Evolutionary conservation across 2,888 invertebrate species (phyloP).

Genomic region (Holacanthella duospinosa): DNA sequence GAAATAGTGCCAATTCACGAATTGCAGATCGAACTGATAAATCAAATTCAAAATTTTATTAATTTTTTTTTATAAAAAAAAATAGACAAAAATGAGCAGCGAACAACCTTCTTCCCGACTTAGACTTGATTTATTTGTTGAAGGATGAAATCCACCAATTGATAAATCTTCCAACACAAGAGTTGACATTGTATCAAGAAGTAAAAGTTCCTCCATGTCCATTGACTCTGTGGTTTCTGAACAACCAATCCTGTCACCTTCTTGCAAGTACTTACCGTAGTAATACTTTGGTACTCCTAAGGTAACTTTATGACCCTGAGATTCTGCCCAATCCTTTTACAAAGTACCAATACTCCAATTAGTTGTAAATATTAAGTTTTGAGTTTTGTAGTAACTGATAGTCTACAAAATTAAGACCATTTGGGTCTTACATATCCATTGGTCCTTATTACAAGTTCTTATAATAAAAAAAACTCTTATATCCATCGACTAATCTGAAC

Average conservation of each 20-base stretch:
- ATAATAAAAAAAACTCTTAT: background rate
- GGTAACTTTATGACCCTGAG: slow-evolving; percentile 20
- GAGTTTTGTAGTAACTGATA: no score
- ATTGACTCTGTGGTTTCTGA: slow-evolving; percentile 20
- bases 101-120: background rate
- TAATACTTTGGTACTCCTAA: slow-evolving; percentile 34
- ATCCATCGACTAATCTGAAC: background rate
- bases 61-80: background rate
- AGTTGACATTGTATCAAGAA: slow-evolving; percentile 24
- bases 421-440: no score
- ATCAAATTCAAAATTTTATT: background rate
- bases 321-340: slow-evolving; percentile 30
- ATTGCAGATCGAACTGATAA: slow-evolving; percentile 6
- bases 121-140: background rate
- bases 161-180: slow-evolving; percentile 38
- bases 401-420: no score
- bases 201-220: background rate
- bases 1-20: slow-evolving; percentile 35
- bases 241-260: slow-evolving; percentile 23
- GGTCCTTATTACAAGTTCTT: no score
- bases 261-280: slow-evolving; percentile 32
- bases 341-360: no score
- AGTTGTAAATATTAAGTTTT: no score
- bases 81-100: no score
- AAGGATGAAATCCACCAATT: slow-evolving; percentile 23